These are phyloP conservation scores for Ctena decussata DNA, from an alignment of 2,888 invertebrate species.

Conservation along the genomic window DNA sequence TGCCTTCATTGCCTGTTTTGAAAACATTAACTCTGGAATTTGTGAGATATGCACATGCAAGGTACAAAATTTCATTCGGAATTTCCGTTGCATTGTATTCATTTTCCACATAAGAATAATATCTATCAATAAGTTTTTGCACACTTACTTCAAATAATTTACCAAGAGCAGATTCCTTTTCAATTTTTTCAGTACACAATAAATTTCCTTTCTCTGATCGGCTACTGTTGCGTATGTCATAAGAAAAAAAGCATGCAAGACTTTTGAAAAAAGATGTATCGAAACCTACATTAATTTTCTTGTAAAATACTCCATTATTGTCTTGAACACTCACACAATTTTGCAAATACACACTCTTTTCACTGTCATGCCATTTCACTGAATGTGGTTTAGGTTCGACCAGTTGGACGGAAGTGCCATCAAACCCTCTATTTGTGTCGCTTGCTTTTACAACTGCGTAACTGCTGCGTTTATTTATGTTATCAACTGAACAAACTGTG, in stretches of 20 bases:
- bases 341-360: not conserved
- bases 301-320: not conserved
- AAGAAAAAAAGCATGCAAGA: not conserved
- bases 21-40: not conserved
- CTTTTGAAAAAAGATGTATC: not conserved
- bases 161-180: not conserved
- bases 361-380: not conserved
- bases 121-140: not conserved
- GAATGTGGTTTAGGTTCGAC: not conserved
- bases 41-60: not conserved
- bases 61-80: not conserved
- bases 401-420: conserved; percentile 20
- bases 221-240: not conserved
- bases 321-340: not conserved
- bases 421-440: conserved; percentile 13
- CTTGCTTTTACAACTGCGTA: not conserved
- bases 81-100: not conserved
- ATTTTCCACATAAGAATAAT: not conserved
- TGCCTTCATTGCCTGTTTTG: not conserved
- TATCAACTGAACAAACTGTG: not conserved
- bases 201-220: not conserved
- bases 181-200: not conserved
- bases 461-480: not conserved
- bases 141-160: not conserved
- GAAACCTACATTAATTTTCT: not conserved